Evolutionary conservation across 2,113 vertebrate genomes (phyloP).

Genomic region (Corythoichthys intestinalis): DNA sequence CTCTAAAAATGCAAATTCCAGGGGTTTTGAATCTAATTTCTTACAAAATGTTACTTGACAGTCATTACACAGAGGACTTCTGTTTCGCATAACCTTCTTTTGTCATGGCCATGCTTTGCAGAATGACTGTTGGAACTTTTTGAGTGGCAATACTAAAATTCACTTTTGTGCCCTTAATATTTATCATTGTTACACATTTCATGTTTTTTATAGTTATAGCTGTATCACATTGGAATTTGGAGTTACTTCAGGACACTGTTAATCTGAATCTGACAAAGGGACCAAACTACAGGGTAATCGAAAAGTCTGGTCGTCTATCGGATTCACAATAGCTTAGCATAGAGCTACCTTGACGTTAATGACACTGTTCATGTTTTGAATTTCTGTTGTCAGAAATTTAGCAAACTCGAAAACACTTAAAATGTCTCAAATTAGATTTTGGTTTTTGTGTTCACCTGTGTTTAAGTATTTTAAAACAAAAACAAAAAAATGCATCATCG

Average conservation of each 20-base stretch:
- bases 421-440: not conserved
- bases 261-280: conserved; percentile 53
- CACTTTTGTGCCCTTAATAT: conserved; percentile 31
- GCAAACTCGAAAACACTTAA: conserved; percentile 6
- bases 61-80: conserved; percentile 17
- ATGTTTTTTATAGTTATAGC: not conserved
- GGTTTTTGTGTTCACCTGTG: conserved; percentile 23
- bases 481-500: conserved; percentile 5
- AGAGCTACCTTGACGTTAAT: conserved; percentile 11
- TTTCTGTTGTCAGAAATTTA: conserved; percentile 17
- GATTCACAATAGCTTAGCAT: conserved; percentile 1
- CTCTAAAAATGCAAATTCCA: conserved; percentile 23
- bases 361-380: conserved; percentile 3
- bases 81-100: conserved; percentile 15
- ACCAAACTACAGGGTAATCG: conserved; percentile 62
- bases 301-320: conserved; percentile 23
- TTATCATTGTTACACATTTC: not conserved
- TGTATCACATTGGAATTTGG: not conserved
- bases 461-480: conserved; percentile 15
- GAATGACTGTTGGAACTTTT: not conserved
- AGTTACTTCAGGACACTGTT: conserved; percentile 5
- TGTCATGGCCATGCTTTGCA: conserved; percentile 1
- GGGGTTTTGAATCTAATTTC: conserved; percentile 1
- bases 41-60: conserved; percentile 2
- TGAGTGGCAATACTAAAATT: not conserved